Percentiles rank a stretch among this genome's conserved stretches.
Evolutionary conservation across 2,797 vertebrate genomes (phyloP).

Genomic region (Fistularia commersonii): DNA sequence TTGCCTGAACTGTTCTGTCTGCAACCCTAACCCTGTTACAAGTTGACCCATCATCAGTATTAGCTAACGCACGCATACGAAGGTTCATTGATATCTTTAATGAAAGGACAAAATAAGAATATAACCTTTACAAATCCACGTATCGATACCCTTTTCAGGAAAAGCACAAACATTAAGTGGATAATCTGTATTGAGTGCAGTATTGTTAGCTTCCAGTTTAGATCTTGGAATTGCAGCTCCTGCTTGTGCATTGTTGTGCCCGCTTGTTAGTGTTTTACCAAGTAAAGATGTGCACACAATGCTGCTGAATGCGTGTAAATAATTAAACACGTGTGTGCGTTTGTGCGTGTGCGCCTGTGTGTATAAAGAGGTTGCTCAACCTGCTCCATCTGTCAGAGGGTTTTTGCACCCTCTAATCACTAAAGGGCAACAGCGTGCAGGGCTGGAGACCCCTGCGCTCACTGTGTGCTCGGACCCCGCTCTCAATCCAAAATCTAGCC

Average conservation of each 20-base stretch:
- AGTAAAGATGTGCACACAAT: background rate
- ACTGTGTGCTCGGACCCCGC: background rate
- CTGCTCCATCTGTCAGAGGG: conserved; percentile 55
- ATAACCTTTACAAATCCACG: too few relatives aligned
- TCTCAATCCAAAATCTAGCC: background rate
- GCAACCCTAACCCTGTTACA: too few relatives aligned
- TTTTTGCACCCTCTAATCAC: conserved; percentile 30
- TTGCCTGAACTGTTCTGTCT: too few relatives aligned
- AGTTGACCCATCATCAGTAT: too few relatives aligned
- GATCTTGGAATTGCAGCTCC: too few relatives aligned
- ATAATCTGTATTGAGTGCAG: too few relatives aligned
- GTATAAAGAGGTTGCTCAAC: conserved; percentile 3
- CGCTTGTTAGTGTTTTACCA: conserved; percentile 4
- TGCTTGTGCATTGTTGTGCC: background rate
- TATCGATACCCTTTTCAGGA: too few relatives aligned
- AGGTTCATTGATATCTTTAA: too few relatives aligned
- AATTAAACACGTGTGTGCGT: background rate
- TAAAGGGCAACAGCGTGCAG: conserved; percentile 7
- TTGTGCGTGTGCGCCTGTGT: conserved; percentile 1
- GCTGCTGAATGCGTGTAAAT: background rate
- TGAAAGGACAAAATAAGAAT: too few relatives aligned
- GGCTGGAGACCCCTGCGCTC: conserved; percentile 15
- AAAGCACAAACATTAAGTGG: too few relatives aligned
- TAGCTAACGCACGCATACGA: too few relatives aligned
- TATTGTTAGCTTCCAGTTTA: too few relatives aligned